Evolutionary conservation across 1,140 invertebrate species (phyloP), one percentile per base, ranked within the genome.

Genomic region (Drosophila erecta): DNA sequence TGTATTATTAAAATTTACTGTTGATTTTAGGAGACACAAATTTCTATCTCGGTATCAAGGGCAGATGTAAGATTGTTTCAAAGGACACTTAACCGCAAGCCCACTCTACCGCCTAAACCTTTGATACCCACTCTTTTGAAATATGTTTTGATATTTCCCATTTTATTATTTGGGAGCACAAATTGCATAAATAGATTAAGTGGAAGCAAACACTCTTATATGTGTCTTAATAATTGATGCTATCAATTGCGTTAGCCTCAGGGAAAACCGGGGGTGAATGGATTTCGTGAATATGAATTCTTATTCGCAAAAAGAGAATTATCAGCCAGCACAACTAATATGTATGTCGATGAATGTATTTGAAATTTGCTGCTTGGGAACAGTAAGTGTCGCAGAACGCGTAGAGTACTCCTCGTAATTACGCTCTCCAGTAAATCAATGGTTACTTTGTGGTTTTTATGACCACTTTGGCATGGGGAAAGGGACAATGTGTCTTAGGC

Each of bases 391-490:
- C 22, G 24, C 53, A 24, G 20, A 24, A 38, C 20, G 4, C 37
- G 7, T 14, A 27, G 14, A 33, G 11, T 51, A 51, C 15, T 51
- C 30, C n/a, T 8, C 22, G 15, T 56, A 56, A 56, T 43, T 56
- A 56, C 24, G 38, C 38, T 40, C 38, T 27, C 40, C 14, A 35
- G 24, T 59, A 33, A 65, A 30, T 65, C 41, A 64, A 64, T 24
- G 33, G 35, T 49, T 41, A 24, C 17, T 66, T 33, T 65, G 43
- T 66, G 60, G 35, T 17, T 66, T 46, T 66, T 65, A 66, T 38
- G 59, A 49, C 62, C 59, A 66, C 59, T 66, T 49, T 46, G 33
- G 33, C 14, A 27, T 17, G 24, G 15, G 22, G 22, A 11, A 15
- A 17, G 20, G 35, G 15, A 37, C 33, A 35, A n/a, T 33, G 27